phyloP scores from a whole-genome alignment of 2,888 invertebrate genomes.

The Cremastinae sp. region DNA sequence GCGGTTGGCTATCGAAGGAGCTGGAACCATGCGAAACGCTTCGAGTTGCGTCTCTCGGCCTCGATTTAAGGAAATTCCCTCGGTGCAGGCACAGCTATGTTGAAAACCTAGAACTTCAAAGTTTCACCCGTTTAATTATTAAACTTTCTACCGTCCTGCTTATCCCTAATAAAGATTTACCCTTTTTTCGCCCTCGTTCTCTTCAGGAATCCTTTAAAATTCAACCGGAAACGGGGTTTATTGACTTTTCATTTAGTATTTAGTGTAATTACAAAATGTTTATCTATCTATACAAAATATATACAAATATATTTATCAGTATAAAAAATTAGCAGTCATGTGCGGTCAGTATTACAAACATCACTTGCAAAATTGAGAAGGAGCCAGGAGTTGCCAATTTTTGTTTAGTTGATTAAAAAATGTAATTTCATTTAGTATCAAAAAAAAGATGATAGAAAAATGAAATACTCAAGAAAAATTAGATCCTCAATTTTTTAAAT shows the following conservation, averaged over 20 bases:
- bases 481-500: no score
- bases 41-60: slow-evolving; percentile 29
- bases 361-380: no score
- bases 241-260: neutral
- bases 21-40: slow-evolving; percentile 47
- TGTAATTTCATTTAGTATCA: no score
- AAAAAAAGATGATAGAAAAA: no score
- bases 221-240: neutral
- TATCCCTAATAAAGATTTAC: slow-evolving; percentile 31
- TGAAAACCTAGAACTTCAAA: slow-evolving; percentile 35
- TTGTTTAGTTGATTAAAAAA: no score
- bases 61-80: slow-evolving; percentile 35
- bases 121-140: slow-evolving; percentile 49
- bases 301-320: no score
- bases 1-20: slow-evolving; percentile 27
- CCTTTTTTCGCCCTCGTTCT: slow-evolving; percentile 2
- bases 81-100: neutral
- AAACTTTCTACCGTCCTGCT: slow-evolving; percentile 20
- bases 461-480: no score
- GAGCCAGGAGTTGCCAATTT: no score
- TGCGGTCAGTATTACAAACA: no score
- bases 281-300: no score
- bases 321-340: no score
- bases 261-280: no score
- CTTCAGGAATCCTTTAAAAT: neutral